Evolutionary conservation across 2,113 vertebrate species (phyloP).

Genomic region (Cyphomyrus plagiostoma): DNA sequence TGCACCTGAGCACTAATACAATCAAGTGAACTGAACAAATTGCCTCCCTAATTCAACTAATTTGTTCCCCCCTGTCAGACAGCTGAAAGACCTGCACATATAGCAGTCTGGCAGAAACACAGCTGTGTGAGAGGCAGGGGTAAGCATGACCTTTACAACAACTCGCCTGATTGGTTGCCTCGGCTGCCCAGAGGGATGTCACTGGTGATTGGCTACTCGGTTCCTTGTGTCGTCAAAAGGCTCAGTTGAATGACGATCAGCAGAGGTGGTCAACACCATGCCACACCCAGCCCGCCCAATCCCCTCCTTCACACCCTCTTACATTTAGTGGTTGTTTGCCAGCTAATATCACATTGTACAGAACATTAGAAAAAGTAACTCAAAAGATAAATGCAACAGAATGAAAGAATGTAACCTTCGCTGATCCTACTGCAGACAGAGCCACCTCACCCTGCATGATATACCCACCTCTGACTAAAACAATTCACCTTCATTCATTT

Average conservation of each 20-base stretch:
- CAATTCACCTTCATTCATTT: conserved; percentile 27
- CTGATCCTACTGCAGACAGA: conserved; percentile 24
- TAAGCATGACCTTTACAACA: background rate
- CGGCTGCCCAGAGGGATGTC: background rate
- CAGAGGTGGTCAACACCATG: background rate
- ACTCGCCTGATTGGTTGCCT: background rate
- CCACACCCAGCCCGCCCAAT: background rate
- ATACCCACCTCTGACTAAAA: background rate
- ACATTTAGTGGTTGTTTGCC: conserved; percentile 21
- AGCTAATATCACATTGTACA: conserved; percentile 20
- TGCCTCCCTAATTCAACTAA: background rate
- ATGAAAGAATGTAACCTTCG: conserved; percentile 29
- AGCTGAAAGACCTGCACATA: background rate
- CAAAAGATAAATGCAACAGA: conserved; percentile 31
- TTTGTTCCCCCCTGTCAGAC: background rate
- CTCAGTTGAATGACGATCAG: background rate
- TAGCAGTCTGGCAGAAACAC: background rate
- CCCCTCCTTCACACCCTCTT: background rate
- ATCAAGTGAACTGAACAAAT: background rate
- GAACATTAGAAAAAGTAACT: conserved; percentile 18
- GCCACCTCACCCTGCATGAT: background rate
- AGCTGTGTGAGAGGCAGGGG: background rate
- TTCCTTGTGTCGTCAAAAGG: background rate
- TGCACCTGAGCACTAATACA: conserved; percentile 5
- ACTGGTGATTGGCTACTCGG: background rate